These are phyloP conservation scores for Crenichthys baileyi DNA, from an alignment of 2,797 vertebrate genomes.

Conservation along the genomic window DNA sequence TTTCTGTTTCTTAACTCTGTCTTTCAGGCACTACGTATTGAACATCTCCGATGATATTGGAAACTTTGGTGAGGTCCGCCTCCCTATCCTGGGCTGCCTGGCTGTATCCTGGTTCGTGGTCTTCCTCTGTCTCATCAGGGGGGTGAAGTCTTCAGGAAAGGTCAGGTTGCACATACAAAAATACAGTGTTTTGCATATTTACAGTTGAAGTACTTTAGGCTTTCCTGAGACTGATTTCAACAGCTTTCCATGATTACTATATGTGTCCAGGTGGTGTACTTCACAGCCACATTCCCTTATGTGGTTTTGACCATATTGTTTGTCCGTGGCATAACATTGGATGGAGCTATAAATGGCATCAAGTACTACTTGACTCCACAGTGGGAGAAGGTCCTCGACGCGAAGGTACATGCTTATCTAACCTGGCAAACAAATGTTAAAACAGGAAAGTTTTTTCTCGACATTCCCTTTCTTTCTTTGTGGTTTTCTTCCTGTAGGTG, in stretches of 20 bases:
- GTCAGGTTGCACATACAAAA: conserved; percentile 69
- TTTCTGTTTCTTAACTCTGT: background rate
- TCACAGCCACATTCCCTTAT: conserved; percentile 98
- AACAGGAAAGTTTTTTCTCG: background rate
- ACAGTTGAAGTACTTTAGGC: background rate
- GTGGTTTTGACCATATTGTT: conserved; percentile 98
- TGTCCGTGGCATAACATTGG: conserved; percentile 94
- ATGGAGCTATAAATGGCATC: conserved; percentile 93
- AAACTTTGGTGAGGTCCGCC: conserved; percentile 91
- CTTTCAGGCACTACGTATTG: conserved; percentile 89
- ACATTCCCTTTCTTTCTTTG: background rate
- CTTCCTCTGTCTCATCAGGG: conserved; percentile 97
- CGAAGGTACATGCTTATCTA: conserved; percentile 85
- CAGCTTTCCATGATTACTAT: conserved; percentile 10
- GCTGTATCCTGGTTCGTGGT: conserved; percentile 94
- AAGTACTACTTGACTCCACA: conserved; percentile 98
- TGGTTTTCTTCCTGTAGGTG: conserved; percentile 81
- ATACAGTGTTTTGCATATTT: background rate
- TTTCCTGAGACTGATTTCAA: conserved; percentile 1
- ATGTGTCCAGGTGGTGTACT: conserved; percentile 92
- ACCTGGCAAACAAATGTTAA: background rate
- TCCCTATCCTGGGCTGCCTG: conserved; percentile 94
- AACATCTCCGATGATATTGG: conserved; percentile 94
- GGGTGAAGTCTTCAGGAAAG: conserved; percentile 98
- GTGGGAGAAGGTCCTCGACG: conserved; percentile 97